These are phyloP conservation scores for Pteronotus mesoamericanus DNA, from an alignment of 2,797 vertebrate species.

Conservation along the genomic window DNA sequence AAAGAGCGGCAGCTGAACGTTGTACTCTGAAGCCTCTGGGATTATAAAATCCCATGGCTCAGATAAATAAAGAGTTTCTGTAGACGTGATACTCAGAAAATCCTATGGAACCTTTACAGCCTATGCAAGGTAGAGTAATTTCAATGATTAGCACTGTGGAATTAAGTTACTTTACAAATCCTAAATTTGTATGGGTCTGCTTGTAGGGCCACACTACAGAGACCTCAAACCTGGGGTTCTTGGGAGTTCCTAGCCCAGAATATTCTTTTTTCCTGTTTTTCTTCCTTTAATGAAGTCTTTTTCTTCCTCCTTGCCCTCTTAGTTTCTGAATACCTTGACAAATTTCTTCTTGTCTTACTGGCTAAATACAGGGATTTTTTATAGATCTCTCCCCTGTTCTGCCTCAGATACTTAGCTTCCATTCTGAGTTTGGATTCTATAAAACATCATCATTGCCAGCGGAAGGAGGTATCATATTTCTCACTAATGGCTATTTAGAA, in stretches of 20 bases:
- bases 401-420: background rate
- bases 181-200: conserved; percentile 12
- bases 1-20: conserved; percentile 19
- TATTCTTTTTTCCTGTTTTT: conserved; percentile 15
- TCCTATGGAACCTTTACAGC: background rate
- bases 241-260: background rate
- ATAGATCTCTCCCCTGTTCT: background rate
- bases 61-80: conserved; percentile 6
- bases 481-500: conserved; percentile 52
- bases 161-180: conserved; percentile 11
- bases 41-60: conserved; percentile 18
- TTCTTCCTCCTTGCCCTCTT: background rate
- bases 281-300: background rate
- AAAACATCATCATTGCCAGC: conserved; percentile 32
- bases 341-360: conserved; percentile 12
- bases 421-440: conserved; percentile 17
- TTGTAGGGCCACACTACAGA: background rate
- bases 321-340: conserved; percentile 45
- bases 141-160: background rate
- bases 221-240: background rate
- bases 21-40: conserved; percentile 14
- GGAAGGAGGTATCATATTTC: conserved; percentile 47
- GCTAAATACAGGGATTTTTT: conserved; percentile 38
- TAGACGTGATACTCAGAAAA: conserved; percentile 49
- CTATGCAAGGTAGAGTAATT: conserved; percentile 16